Evolutionary conservation across 1,140 invertebrate genomes (phyloP).

Genomic region (Spodoptera litura): DNA sequence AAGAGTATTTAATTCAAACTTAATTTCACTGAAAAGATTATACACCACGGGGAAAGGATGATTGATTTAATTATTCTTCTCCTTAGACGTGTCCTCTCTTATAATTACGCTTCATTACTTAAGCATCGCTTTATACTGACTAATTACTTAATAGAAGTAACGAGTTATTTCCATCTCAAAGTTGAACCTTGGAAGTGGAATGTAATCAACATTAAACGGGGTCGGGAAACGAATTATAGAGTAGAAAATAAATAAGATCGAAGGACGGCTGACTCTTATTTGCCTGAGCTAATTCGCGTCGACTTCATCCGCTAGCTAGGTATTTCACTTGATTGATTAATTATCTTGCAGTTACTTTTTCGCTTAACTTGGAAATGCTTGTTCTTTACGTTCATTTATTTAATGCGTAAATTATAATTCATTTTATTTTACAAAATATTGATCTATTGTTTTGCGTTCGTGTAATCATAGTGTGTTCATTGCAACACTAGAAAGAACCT

Average conservation of each 20-base stretch:
- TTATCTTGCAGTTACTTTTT: slow-evolving; percentile 22
- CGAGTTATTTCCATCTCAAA: slow-evolving; percentile 83
- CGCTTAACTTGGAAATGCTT: slow-evolving; percentile 1
- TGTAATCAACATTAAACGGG: slow-evolving; percentile 79
- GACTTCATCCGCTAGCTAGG: slow-evolving; percentile 36
- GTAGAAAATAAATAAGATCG: slow-evolving; percentile 67
- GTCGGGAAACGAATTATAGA: slow-evolving; percentile 73
- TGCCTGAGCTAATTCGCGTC: slow-evolving; percentile 43
- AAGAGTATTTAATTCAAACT: slow-evolving; percentile 77
- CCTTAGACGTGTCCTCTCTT: slow-evolving; percentile 83
- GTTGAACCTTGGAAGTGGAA: slow-evolving; percentile 73
- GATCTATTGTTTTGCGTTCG: too few relatives aligned
- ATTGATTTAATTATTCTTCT: slow-evolving; percentile 85
- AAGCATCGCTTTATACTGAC: slow-evolving; percentile 83
- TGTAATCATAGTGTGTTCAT: too few relatives aligned
- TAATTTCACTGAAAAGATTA: slow-evolving; percentile 83
- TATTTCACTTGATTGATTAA: slow-evolving; percentile 48
- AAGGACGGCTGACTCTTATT: slow-evolving; percentile 43
- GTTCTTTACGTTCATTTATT: background rate
- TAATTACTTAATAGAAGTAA: slow-evolving; percentile 86
- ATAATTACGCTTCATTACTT: slow-evolving; percentile 85
- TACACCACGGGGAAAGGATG: slow-evolving; percentile 79
- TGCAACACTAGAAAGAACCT: too few relatives aligned
- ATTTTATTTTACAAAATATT: too few relatives aligned
- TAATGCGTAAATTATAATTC: background rate